Conservation (phyloP, 2,888 invertebrate genomes). For the Hybos culiciformis region DNA sequence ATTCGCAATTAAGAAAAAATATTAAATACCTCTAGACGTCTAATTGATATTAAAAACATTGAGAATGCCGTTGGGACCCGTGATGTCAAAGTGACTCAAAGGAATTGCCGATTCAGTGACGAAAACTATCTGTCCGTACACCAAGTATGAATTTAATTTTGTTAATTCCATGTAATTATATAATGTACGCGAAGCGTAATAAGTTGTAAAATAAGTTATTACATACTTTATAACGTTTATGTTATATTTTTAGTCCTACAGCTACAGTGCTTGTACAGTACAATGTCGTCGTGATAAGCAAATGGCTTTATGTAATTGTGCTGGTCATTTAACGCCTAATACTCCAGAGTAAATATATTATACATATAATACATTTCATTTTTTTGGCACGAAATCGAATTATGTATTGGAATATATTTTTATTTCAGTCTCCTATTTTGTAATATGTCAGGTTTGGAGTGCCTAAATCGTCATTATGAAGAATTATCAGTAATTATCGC, state of each 20-base stretch:
- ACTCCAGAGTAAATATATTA: too few species aligned
- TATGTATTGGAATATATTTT: too few species aligned
- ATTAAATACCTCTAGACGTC: slow-evolving; percentile 33
- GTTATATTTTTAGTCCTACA: too few species aligned
- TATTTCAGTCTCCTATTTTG: slow-evolving; percentile 42
- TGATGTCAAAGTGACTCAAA: slow-evolving; percentile 46
- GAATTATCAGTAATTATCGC: slow-evolving; percentile 52
- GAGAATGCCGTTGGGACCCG: slow-evolving; percentile 53
- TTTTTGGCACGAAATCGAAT: too few species aligned
- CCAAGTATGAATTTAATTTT: too few species aligned
- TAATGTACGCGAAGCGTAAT: too few species aligned
- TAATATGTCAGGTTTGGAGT: slow-evolving; percentile 49
- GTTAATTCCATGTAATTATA: too few species aligned
- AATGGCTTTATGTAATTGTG: slow-evolving; percentile 47
- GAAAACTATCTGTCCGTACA: slow-evolving; percentile 50
- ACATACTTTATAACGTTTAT: too few species aligned
- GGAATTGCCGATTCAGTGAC: slow-evolving; percentile 55
- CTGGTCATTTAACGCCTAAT: slow-evolving; percentile 54
- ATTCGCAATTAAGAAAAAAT: background rate
- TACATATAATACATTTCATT: too few species aligned
- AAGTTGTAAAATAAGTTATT: too few species aligned
- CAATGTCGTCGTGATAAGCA: slow-evolving; percentile 55
- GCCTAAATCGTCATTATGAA: slow-evolving; percentile 46
- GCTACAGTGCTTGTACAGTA: slow-evolving; percentile 58
- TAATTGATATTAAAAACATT: slow-evolving; percentile 44